A percentile compares a stretch with the other conserved stretches of the same genome.
Evolutionary conservation across 2,113 vertebrate genomes (phyloP).

Genomic region (Hoplias malabaricus): DNA sequence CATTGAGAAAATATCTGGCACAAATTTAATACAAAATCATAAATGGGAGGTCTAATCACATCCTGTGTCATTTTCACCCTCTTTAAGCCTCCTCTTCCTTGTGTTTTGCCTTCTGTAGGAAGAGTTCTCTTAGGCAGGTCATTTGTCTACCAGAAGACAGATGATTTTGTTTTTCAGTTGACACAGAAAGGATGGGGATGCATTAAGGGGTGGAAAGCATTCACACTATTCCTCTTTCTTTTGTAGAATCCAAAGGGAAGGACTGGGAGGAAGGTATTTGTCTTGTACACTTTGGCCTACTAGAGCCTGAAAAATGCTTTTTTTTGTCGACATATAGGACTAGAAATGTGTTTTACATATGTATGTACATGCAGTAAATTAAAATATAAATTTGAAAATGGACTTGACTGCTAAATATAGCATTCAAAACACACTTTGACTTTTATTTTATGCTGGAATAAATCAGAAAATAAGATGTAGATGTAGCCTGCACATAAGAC

Average conservation of each 20-base stretch:
- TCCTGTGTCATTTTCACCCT: conserved; percentile 70
- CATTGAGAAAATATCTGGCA: conserved; percentile 77
- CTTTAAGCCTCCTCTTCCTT: conserved; percentile 63
- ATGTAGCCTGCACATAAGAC: no score
- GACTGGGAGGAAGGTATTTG: conserved; percentile 41
- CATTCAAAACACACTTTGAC: conserved; percentile 10
- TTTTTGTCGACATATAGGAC: conserved; percentile 23
- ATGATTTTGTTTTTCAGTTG: conserved; percentile 35
- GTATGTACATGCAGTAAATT: conserved; percentile 26
- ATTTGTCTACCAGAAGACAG: conserved; percentile 26
- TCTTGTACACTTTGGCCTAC: conserved; percentile 52
- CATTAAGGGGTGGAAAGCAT: conserved; percentile 31
- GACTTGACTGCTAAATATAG: conserved; percentile 44
- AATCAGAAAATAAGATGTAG: no score
- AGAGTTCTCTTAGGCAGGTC: conserved; percentile 29
- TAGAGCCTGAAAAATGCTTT: conserved; percentile 34
- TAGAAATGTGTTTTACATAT: conserved; percentile 39
- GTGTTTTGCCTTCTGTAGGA: conserved; percentile 29
- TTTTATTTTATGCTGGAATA: no score
- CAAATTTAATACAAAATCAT: conserved; percentile 76
- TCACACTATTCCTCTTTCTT: conserved; percentile 22
- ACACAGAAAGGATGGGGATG: conserved; percentile 21
- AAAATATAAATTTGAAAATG: conserved; percentile 42
- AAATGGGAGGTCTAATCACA: conserved; percentile 79
- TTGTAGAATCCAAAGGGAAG: conserved; percentile 25